Base-by-base conservation (phyloP, 2,113 vertebrate genomes). In the Zapus hudsonius region DNA sequence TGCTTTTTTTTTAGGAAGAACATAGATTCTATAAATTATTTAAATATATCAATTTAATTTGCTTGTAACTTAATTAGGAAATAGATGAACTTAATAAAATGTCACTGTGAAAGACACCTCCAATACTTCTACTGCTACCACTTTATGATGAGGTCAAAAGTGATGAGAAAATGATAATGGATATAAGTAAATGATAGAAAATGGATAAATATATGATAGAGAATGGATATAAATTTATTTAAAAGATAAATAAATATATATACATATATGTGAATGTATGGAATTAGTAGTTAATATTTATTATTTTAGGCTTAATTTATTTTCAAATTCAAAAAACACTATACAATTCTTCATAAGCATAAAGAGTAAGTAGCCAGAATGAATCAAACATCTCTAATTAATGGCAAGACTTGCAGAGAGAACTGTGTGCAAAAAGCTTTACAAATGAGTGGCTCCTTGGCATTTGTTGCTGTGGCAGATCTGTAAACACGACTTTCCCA, bases 341-440 rank as follows among this genome's bases (percentile, higher is more conserved):
- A 59, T 27, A 67, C 1, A 47, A 23, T 55, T 7, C 20, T 75
- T 85, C 23, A 70, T 64, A 83, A 55, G 40, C 86, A 40, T 79
- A 29, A 11, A 1, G 3, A 2, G 57, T 16, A 82, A 38, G 19
- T 47, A 84, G 64, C 19, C 5, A 72, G 31, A 81, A 87, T 52
- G 73, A 44, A 69, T 82, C n/a, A n/a, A n/a, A n/a, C 98, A 99
- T n/a, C 98, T 99, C 95, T 99, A 99, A 90, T 96, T 99, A 92
- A 99, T 99, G 99, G 99, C 99, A 86, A 98, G 98, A 25, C 98
- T 99, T 44, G 99, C 99, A 69, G 99, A 99, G 94, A 99, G 99
- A 99, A 99, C 99, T 25, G 99, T 99, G 99, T 99, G 47, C 99
- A 99, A 91, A 99, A 99, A 95, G 99, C 99, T 78, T 97, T 99